These are phyloP conservation scores for Drosophila novamexicana DNA, from an alignment of 1,140 invertebrate species.

Conservation along the genomic window DNA sequence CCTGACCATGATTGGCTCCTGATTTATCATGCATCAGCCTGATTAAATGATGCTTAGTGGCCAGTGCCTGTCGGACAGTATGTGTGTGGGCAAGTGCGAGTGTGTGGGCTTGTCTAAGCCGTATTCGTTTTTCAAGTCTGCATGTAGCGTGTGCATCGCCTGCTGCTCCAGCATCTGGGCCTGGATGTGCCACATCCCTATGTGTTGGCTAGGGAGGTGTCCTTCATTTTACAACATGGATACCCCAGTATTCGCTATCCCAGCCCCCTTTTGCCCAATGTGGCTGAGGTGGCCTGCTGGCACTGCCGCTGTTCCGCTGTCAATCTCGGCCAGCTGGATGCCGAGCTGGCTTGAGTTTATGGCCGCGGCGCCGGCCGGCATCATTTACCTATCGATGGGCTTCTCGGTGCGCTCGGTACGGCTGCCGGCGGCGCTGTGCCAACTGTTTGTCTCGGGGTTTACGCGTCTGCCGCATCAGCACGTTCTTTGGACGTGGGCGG, in stretches of 20 bases:
- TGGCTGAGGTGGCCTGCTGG: conserved; percentile 91
- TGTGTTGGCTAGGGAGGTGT: conserved; percentile 87
- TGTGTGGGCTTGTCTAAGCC: conserved; percentile 22
- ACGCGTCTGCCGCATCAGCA: conserved; percentile 87
- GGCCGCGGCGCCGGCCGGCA: conserved; percentile 87
- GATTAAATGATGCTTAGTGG: conserved; percentile 78
- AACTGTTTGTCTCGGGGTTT: conserved; percentile 88
- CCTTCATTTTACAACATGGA: conserved; percentile 90
- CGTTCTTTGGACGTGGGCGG: conserved; percentile 90
- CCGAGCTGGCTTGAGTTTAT: conserved; percentile 85
- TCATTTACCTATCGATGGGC: conserved; percentile 91
- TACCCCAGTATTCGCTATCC: conserved; percentile 89
- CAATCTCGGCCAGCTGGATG: conserved; percentile 39
- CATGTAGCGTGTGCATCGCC: conserved; percentile 84
- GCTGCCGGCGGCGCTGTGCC: conserved; percentile 88
- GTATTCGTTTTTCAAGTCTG: conserved; percentile 55
- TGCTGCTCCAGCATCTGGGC: conserved; percentile 86
- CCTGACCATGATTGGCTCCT: conserved; percentile 57
- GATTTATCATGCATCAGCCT: conserved; percentile 73
- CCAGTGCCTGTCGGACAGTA: not conserved
- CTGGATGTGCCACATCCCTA: conserved; percentile 86
- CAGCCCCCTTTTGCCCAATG: conserved; percentile 88
- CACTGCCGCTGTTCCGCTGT: conserved; percentile 87
- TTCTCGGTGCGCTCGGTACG: conserved; percentile 87
- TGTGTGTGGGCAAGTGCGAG: not conserved